Evolutionary conservation across 2,797 vertebrate species (phyloP).

Genomic region (Caiman crocodilus): DNA sequence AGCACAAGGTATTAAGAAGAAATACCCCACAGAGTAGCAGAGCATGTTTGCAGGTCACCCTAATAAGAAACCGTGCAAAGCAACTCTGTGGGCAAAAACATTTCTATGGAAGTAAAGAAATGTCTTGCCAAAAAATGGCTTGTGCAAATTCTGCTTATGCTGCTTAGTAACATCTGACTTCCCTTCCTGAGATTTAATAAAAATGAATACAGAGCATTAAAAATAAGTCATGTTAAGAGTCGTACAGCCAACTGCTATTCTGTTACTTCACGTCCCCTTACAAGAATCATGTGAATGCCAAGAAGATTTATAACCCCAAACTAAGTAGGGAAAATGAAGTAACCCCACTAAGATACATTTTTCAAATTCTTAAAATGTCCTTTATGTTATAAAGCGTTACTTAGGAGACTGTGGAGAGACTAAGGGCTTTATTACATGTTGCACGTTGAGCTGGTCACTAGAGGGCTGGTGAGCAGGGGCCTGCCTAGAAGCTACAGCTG

Average conservation of each 20-base stretch:
- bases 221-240: too few relatives aligned
- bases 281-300: background rate
- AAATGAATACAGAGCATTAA: background rate
- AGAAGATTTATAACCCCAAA: background rate
- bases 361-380: too few relatives aligned
- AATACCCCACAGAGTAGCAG: background rate
- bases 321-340: background rate
- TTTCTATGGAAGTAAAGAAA: background rate
- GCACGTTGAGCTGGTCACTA: too few relatives aligned
- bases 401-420: background rate
- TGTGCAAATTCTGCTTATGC: background rate
- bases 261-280: background rate
- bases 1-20: background rate
- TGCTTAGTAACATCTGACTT: background rate
- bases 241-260: background rate
- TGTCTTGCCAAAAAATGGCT: background rate
- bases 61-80: background rate
- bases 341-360: background rate
- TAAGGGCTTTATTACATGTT: too few relatives aligned
- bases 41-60: background rate
- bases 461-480: too few relatives aligned
- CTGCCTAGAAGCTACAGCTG: too few relatives aligned
- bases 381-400: too few relatives aligned
- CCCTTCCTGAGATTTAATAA: background rate
- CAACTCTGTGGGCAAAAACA: background rate